phyloP scores from a whole-genome alignment of 2,888 invertebrate species.

The Trichopria drosophilae region DNA sequence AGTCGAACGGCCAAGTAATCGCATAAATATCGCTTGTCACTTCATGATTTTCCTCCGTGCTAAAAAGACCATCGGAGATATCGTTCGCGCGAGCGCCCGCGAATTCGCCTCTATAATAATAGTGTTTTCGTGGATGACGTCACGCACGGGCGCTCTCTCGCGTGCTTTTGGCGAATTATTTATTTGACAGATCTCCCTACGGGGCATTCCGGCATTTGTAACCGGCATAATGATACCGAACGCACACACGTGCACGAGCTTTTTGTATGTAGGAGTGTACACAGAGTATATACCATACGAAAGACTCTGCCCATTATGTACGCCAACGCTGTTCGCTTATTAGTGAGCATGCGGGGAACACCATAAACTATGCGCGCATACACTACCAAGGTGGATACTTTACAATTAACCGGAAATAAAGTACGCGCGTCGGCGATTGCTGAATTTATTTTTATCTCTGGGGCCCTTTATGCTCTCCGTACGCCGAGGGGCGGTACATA shows the following conservation, averaged over 20 bases:
- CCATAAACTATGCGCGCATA: constrained; percentile 21
- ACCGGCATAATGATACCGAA: constrained; percentile 18
- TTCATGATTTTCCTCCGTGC: too few species aligned
- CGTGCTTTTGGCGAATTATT: constrained; percentile 42
- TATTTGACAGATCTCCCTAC: constrained; percentile 41
- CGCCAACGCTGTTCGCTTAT: constrained; percentile 8
- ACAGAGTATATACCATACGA: neutral
- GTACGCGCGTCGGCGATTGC: too few species aligned
- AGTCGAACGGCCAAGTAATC: too few species aligned
- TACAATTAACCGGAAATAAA: too few species aligned
- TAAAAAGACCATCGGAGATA: too few species aligned
- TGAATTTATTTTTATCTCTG: too few species aligned
- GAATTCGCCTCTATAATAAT: constrained; percentile 34
- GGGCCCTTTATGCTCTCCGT: too few species aligned
- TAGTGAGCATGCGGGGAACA: constrained; percentile 17
- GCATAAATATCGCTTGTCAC: too few species aligned
- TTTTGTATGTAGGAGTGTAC: constrained; percentile 1
- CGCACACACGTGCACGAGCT: neutral
- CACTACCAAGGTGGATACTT: too few species aligned
- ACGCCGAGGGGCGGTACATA: too few species aligned
- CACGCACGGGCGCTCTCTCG: constrained; percentile 31
- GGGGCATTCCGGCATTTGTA: constrained; percentile 37
- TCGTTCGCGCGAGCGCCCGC: too few species aligned
- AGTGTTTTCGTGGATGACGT: constrained; percentile 43
- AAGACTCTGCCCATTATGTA: constrained; percentile 3